Conservation (phyloP, 1,140 invertebrate genomes). For the Lucilia cuprina region DNA sequence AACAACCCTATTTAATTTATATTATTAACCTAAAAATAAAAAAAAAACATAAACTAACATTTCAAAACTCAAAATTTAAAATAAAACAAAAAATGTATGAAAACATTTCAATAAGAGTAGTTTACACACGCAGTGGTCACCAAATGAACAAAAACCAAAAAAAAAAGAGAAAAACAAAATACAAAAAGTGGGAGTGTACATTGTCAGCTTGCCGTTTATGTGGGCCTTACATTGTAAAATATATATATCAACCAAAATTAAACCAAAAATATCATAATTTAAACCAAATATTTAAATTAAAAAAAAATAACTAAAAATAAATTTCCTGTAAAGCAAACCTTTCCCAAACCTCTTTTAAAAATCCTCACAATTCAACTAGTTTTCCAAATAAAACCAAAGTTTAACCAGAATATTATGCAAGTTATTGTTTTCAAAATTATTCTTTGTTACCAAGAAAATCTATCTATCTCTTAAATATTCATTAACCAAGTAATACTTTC, state of each 20-base stretch:
- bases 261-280: background rate
- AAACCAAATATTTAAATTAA: background rate
- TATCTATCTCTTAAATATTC: background rate
- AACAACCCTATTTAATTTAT: background rate
- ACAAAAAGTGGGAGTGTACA: conserved; percentile 65
- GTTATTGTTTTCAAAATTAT: conserved; percentile 49
- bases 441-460: background rate
- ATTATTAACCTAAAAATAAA: conserved; percentile 36
- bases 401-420: conserved; percentile 60
- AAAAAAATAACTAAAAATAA: background rate
- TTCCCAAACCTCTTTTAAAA: background rate
- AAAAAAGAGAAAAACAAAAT: background rate
- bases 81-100: conserved; percentile 40
- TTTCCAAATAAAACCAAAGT: background rate
- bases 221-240: conserved; percentile 66
- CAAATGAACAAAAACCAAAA: conserved; percentile 9
- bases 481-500: background rate
- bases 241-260: background rate
- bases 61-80: conserved; percentile 37
- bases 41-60: conserved; percentile 45
- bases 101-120: conserved; percentile 62
- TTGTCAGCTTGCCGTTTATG: conserved; percentile 72
- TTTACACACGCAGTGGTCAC: conserved; percentile 63
- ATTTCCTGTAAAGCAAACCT: background rate
- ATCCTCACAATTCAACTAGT: background rate